Conservation (phyloP, 30 jellyfish, hydroid and myxozoan genomes). For the Hydractinia echinata region DNA sequence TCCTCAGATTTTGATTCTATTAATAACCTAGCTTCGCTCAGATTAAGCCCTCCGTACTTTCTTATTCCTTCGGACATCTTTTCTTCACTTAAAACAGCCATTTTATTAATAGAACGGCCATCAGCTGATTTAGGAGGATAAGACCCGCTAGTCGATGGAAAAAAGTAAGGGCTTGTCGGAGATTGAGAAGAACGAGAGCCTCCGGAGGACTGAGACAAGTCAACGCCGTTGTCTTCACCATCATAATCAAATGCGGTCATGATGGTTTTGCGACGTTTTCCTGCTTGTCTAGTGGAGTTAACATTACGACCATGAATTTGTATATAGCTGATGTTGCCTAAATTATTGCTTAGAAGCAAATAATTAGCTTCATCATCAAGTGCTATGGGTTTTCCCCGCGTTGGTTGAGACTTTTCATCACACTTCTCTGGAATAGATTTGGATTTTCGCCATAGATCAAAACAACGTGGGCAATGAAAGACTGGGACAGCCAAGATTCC, state of each 20-base stretch:
- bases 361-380: background rate
- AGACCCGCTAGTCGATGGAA: too few species aligned
- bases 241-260: background rate
- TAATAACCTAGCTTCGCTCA: slow-evolving; percentile 16
- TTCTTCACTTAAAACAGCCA: background rate
- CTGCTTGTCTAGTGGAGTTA: background rate
- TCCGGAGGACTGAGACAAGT: too few species aligned
- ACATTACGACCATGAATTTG: background rate
- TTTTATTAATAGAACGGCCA: too few species aligned
- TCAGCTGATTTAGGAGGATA: too few species aligned
- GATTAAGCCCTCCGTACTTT: background rate
- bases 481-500: slow-evolving; percentile 28
- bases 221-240: too few species aligned
- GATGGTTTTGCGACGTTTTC: slow-evolving; percentile 1
- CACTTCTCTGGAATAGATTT: slow-evolving; percentile 8
- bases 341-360: background rate
- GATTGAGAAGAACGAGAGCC: too few species aligned
- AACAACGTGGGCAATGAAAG: slow-evolving; percentile 38
- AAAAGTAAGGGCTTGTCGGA: too few species aligned
- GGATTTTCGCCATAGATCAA: slow-evolving; percentile 2
- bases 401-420: slow-evolving; percentile 5
- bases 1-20: background rate
- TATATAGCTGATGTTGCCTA: background rate
- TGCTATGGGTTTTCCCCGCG: slow-evolving; percentile 16
- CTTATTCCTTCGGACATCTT: background rate